phyloP scores from a whole-genome alignment of 2,888 invertebrate species.

The Melitaea athalia region DNA sequence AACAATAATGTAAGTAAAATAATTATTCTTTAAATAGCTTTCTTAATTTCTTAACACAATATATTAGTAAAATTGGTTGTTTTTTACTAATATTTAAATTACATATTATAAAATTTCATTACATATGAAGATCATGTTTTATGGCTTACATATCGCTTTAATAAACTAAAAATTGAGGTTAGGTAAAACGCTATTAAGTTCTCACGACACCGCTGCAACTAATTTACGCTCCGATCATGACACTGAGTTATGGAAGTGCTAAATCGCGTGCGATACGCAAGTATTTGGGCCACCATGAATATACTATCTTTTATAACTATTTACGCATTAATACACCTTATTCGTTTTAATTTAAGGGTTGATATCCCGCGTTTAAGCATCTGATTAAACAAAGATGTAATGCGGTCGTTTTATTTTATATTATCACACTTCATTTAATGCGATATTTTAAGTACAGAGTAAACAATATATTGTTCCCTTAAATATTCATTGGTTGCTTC shows the following conservation, averaged over 20 bases:
- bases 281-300: constrained; percentile 41
- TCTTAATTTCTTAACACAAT: no score
- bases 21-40: no score
- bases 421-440: constrained; percentile 26
- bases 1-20: no score
- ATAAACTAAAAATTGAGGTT: constrained; percentile 22
- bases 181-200: constrained; percentile 34
- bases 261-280: constrained; percentile 59
- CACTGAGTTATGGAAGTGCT: constrained; percentile 65
- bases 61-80: no score
- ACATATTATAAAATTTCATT: no score
- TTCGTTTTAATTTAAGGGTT: neutral
- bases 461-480: constrained; percentile 14
- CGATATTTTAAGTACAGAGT: constrained; percentile 20
- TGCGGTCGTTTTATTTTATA: constrained; percentile 29
- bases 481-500: neutral
- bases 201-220: constrained; percentile 48
- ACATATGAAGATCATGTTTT: neutral
- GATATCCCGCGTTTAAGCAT: neutral
- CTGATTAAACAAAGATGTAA: constrained; percentile 30
- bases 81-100: no score
- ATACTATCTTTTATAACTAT: constrained; percentile 17
- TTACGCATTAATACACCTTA: constrained; percentile 19
- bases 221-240: constrained; percentile 67
- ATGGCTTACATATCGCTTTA: neutral